phyloP scores from a whole-genome alignment of 2,797 vertebrate genomes.

The Pseudochirops corinnae region DNA sequence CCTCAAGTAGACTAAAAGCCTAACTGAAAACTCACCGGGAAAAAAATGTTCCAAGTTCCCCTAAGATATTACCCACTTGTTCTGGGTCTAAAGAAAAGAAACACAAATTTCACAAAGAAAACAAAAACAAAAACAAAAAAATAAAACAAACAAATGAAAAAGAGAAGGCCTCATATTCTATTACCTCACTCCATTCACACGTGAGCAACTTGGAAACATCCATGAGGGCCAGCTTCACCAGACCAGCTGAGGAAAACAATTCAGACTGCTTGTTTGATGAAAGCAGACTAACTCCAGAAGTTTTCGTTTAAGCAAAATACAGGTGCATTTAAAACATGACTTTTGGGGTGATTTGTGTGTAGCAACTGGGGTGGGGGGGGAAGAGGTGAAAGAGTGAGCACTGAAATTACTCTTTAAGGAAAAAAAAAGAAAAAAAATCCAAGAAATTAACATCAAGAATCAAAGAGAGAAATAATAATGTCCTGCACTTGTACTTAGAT shows the following conservation, averaged over 20 bases:
- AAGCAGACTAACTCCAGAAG: slow-evolving; percentile 78
- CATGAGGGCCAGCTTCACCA: slow-evolving; percentile 84
- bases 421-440: slow-evolving; percentile 84
- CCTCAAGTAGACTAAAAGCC: slow-evolving; percentile 88
- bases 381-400: slow-evolving; percentile 84
- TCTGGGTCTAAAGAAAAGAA: slow-evolving; percentile 86
- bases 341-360: slow-evolving; percentile 90
- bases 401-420: slow-evolving; percentile 91
- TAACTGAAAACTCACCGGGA: slow-evolving; percentile 85
- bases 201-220: slow-evolving; percentile 85
- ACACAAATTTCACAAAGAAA: slow-evolving; percentile 55
- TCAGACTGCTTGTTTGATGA: slow-evolving; percentile 87
- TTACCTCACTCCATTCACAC: slow-evolving; percentile 88
- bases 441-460: slow-evolving; percentile 77
- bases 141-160: slow-evolving; percentile 60
- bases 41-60: slow-evolving; percentile 89
- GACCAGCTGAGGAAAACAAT: slow-evolving; percentile 83
- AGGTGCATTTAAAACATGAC: slow-evolving; percentile 89
- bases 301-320: slow-evolving; percentile 89
- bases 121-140: slow-evolving; percentile 60
- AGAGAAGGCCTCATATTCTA: slow-evolving; percentile 84
- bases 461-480: slow-evolving; percentile 79
- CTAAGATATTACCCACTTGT: slow-evolving; percentile 91
- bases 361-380: slow-evolving; percentile 86
- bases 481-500: slow-evolving; percentile 93